Base-by-base conservation (phyloP, 1,140 invertebrate genomes). In the Calliphora vicina region DNA sequence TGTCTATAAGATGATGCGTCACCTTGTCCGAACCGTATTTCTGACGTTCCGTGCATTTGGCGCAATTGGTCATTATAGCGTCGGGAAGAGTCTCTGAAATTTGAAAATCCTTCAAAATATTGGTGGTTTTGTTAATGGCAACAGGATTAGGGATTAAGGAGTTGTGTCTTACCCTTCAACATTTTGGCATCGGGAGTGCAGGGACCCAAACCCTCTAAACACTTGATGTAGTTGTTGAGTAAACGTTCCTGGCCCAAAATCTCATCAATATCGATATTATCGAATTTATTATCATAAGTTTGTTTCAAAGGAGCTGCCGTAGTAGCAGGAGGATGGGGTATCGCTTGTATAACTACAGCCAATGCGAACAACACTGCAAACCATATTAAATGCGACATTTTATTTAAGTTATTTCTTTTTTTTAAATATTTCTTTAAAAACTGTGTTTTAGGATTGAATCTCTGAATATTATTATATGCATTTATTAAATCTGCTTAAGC, bases 161-260 rank as follows among this genome's bases (percentile, higher is more conserved):
- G 12, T 50, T 12, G 45, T 50, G 12, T 74, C 78, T 57, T 83
- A 90, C 89, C 88, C 92, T 94, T 96, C 0, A 96, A 86, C 91
- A 94, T 94, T 84, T 91, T 90, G 82, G 92, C 95, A 85, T 96
- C 95, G 15, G 94, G 88, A 15, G 93, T 95, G 88, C 95, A 96
- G 8, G 92, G 91, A 25, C 93, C 94, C 71, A 91, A 90, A 1
- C 93, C 93, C 86, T 95, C 85, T 10, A 96, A 84, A 86, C 95
- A 96, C 73, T 95, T 92, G 5, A 93, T 87, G 84, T 96, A 96
- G 71, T 92, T 93, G 13, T 91, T 91, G 0, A 96, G 86, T 20
- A 96, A 88, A 25, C 95, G 91, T 1, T 94, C 93, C 86, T 93
- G 96, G 0, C 87, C 86, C 0, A 96, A 86, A 82, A 96, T 93